Base-by-base conservation (phyloP, 2,888 invertebrate genomes). In the Nasonia oneida region DNA sequence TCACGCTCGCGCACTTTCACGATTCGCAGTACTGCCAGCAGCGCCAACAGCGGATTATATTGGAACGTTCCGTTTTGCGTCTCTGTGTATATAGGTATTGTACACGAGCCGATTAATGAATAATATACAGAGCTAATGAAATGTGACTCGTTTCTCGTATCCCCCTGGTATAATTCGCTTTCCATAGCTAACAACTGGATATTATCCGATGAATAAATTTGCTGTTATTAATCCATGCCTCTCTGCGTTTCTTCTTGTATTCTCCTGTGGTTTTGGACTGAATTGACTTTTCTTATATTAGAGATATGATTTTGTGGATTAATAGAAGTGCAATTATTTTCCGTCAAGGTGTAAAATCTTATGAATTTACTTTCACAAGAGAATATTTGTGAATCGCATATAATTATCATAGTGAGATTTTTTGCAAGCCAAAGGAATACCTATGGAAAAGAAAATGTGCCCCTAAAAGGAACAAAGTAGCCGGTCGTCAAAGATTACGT, bases 161-260 rank as follows among this genome's bases (percentile, higher is more conserved):
- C 73, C 57, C 39, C 23, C 57, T 57, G 71, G 8, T 8, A 23
- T 47, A 75, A 76, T 76, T 29, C 67, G 42, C 50, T 39, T 67
- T 76, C 37, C 47, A 50, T 37, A 33, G 37, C 50, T 61, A 8
- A 61, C n/a, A 18, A 15, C 33, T 29, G 42, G 75, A 14, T 82
- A 42, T 74, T 50, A n/a, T 64, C 39, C n/a, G 18, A 70, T 70
- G 12, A 67, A 76, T 15, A 74, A 81, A 81, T 64, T 29, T 61
- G 64, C 33, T 33, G 74, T 39, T 67, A 23, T n/a, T 15, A 71
- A 71, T 61, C 82, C 57, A 23, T 61, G 33, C 33, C 74, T 76
- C 37, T 82, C 29, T 47, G 23, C 67, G 37, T 82, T 83, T 42
- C 47, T 67, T 53, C 10, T 64, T 10, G 57, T 50, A 23, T 39